Base-by-base conservation (phyloP, 92 coral and sea anemone species). In the Diadumene lineata region DNA sequence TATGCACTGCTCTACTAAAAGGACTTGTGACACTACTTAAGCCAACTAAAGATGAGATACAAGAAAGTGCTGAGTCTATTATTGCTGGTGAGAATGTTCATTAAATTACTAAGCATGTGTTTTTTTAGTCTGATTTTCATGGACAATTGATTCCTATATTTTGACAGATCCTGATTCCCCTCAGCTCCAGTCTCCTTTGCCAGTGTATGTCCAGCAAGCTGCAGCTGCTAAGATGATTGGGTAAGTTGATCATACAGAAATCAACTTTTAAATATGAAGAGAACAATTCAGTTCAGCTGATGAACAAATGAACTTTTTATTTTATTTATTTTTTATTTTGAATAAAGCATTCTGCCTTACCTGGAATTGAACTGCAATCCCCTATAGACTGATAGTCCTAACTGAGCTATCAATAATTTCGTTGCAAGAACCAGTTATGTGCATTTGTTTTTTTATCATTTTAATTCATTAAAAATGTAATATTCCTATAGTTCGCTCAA, bases 151-250 rank as follows among this genome's bases (percentile, higher is more conserved):
- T 3, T 55, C 27, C 27, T 61, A 23, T 51, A 11, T 31, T 27
- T 8, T 57, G 57, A 34, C 87, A 88, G 98, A 94, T 75, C 97
- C 94, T 18, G 89, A 90, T 29, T 85, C 92, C 0, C 98, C 98
- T 50, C 96, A 94, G 43, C 97, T 94, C 61, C 90, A 85, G 75
- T 92, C 93, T 32, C 97, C 97, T 0, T 86, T 94, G 15, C 85
- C 94, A n/a, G 94, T 94, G 28, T 92, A 86, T 76, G 93, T 92
- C 2, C 98, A 94, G 66, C 98, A 94, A 43, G 98, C 98, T 11
- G 98, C 97, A 22, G 98, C 98, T 4, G 93, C 96, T 4, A 86
- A 89, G 68, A 92, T 94, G 93, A 86, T 87, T 30, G 93, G 98
- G 98, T 94, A 75, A 62, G 48, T 38, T 6, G 13, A 38, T 38